Percentiles rank a stretch among this genome's conserved stretches.
Evolutionary conservation across 2,797 vertebrate genomes (phyloP).

Genomic region (Brachyrhaphis roseni): DNA sequence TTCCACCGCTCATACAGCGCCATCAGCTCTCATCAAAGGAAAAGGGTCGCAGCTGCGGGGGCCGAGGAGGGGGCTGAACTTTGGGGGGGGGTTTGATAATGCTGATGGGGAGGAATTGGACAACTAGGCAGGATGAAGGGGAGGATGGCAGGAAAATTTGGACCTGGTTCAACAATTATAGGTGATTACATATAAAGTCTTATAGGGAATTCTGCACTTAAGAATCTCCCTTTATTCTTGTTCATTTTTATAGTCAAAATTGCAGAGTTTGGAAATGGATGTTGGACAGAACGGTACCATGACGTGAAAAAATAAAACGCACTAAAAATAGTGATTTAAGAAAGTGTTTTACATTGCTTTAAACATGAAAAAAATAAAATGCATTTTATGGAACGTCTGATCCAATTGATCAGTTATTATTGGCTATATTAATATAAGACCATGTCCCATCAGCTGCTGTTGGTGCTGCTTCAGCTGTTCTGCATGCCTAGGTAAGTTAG

Average conservation of each 20-base stretch:
- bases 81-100: constrained; percentile 19
- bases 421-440: neutral
- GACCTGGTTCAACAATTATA: constrained; percentile 23
- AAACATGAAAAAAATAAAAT: neutral
- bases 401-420: neutral
- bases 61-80: constrained; percentile 43
- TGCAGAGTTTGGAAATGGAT: neutral
- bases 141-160: constrained; percentile 24
- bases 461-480: neutral
- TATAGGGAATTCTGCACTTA: neutral
- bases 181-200: neutral
- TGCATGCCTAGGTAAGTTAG: neutral
- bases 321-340: neutral
- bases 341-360: neutral
- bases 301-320: neutral
- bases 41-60: constrained; percentile 88
- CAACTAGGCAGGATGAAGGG: constrained; percentile 17
- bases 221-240: neutral
- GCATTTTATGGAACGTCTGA: neutral
- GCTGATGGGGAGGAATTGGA: constrained; percentile 19
- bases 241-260: neutral
- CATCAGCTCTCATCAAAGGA: constrained; percentile 95
- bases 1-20: constrained; percentile 96
- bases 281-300: neutral
- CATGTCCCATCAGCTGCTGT: neutral